phyloP scores from a whole-genome alignment of 2,888 invertebrate species.

The Mesochorus sp. region DNA sequence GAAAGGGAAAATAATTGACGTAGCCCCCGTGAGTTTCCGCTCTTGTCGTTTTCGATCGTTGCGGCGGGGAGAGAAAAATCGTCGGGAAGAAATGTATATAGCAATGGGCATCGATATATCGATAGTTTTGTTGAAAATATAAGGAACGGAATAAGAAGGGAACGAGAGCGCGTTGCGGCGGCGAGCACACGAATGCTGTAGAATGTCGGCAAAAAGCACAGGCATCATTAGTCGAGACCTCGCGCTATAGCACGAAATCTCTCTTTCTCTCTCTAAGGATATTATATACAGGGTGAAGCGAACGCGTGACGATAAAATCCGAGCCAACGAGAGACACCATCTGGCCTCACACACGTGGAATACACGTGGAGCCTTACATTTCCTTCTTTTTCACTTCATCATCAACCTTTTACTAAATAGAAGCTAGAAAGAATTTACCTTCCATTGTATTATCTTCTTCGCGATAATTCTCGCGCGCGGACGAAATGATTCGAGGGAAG shows the following conservation, averaged over 20 bases:
- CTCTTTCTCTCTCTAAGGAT: conserved; percentile 56
- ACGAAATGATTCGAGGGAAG: not conserved
- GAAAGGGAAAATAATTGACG: no score
- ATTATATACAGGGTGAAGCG: conserved; percentile 76
- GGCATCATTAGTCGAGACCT: conserved; percentile 80
- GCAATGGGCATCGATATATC: no score
- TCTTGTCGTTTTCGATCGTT: no score
- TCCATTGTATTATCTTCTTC: no score
- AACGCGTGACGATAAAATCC: conserved; percentile 12
- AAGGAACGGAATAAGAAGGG: conserved; percentile 54
- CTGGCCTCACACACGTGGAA: conserved; percentile 58
- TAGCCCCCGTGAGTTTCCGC: no score
- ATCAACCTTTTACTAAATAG: not conserved
- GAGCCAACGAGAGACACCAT: conserved; percentile 2
- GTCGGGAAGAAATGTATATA: no score
- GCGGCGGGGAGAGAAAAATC: no score
- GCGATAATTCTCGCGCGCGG: no score
- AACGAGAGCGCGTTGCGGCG: no score
- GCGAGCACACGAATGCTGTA: conserved; percentile 82
- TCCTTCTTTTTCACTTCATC: not conserved
- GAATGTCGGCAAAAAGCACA: conserved; percentile 82
- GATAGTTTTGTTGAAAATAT: no score
- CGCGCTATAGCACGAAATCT: conserved; percentile 34
- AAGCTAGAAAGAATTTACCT: not conserved
- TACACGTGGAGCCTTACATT: conserved; percentile 54